These are phyloP conservation scores for Henricia sp. DNA, from an alignment of 53 echinoderm and acorn worm species.

Conservation along the genomic window DNA sequence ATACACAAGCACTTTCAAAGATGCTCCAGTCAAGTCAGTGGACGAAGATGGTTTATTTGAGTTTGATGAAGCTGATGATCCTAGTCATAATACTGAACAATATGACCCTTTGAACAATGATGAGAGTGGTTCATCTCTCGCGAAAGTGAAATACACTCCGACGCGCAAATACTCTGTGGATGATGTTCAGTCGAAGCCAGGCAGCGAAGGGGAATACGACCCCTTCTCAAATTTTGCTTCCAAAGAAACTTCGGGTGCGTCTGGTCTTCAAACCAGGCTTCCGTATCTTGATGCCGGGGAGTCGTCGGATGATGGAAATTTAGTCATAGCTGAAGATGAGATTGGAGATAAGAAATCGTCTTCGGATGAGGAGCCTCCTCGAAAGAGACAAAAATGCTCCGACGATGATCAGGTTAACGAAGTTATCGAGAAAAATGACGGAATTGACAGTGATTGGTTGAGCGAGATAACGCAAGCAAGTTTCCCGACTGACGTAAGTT, in stretches of 20 bases:
- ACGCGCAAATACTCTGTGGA: conserved; percentile 10
- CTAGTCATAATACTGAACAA: conserved; percentile 1
- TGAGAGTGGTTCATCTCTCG: not conserved
- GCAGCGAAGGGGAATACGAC: conserved; percentile 48
- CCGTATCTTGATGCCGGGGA: not conserved
- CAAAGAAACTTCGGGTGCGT: not conserved
- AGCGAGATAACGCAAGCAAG: not conserved
- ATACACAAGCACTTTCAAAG: too few relatives aligned
- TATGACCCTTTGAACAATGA: conserved; percentile 27
- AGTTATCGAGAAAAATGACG: not conserved
- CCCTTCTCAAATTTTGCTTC: conserved; percentile 57
- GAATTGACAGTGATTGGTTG: conserved; percentile 12
- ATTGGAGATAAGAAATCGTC: not conserved
- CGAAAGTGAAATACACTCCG: conserved; percentile 23
- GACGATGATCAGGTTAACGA: not conserved
- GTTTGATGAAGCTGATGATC: conserved; percentile 19
- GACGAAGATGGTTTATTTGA: conserved; percentile 1
- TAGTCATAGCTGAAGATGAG: conserved; percentile 21
- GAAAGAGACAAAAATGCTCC: conserved; percentile 12
- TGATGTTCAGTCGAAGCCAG: not conserved
- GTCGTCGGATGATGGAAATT: not conserved
- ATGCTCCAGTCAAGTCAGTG: not conserved
- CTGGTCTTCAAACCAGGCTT: not conserved
- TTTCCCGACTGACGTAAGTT: conserved; percentile 21
- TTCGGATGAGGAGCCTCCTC: conserved; percentile 26